phyloP scores from a whole-genome alignment of 2,113 vertebrate genomes.

The Megaceryle maxima region DNA sequence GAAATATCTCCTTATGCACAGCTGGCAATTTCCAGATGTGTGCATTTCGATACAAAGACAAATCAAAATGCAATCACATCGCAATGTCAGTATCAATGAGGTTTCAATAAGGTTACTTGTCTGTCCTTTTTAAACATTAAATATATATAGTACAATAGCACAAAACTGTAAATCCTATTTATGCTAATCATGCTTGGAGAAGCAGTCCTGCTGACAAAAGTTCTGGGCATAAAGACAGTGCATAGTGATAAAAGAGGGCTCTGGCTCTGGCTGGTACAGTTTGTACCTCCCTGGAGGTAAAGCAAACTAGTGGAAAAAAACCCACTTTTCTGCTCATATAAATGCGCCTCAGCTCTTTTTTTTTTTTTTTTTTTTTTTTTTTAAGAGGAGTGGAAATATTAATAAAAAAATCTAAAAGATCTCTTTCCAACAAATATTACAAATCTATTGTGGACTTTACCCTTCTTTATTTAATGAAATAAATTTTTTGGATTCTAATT shows the following conservation, averaged over 20 bases:
- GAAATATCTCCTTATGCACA: not conserved
- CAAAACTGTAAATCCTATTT: not conserved
- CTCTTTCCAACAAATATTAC: not conserved
- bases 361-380: not conserved
- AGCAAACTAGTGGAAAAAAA: not conserved
- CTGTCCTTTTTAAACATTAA: not conserved
- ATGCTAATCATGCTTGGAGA: not conserved
- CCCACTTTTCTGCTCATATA: not conserved
- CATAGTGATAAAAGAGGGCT: not conserved
- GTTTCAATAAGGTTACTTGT: not conserved
- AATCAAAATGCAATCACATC: not conserved
- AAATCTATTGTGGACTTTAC: not conserved
- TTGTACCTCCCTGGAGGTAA: not conserved
- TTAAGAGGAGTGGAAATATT: not conserved
- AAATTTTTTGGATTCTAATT: not conserved
- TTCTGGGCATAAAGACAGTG: not conserved
- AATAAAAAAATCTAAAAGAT: not conserved
- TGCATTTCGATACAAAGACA: not conserved
- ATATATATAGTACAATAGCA: not conserved
- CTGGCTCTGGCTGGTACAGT: not conserved
- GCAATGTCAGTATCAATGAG: not conserved
- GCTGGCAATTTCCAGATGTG: not conserved
- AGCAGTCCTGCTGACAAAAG: not conserved
- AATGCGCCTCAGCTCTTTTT: not conserved
- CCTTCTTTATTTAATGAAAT: not conserved